phyloP scores from a whole-genome alignment of 2,113 vertebrate genomes.

The Labeo rohita region DNA sequence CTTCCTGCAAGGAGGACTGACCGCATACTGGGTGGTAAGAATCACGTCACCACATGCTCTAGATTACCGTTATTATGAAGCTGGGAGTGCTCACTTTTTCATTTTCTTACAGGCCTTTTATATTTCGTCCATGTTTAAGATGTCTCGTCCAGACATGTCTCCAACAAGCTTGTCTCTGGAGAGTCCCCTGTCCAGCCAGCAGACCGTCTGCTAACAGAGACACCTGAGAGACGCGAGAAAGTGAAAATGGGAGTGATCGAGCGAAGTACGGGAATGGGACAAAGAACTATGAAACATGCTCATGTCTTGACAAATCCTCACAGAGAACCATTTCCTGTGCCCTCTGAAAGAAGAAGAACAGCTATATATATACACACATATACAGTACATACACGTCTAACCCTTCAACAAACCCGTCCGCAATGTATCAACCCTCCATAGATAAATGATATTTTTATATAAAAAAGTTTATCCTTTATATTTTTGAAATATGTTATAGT shows the following conservation, averaged over 20 bases:
- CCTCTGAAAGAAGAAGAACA: background rate
- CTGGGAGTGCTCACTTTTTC: background rate
- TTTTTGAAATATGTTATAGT: conserved; percentile 66
- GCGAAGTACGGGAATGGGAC: conserved; percentile 6
- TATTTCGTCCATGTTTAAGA: conserved; percentile 82
- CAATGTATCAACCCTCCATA: conserved; percentile 32
- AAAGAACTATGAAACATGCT: conserved; percentile 19
- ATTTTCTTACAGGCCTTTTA: conserved; percentile 75
- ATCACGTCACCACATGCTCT: background rate
- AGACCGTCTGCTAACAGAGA: conserved; percentile 79
- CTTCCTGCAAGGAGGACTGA: conserved; percentile 81
- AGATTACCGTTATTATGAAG: background rate
- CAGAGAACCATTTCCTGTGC: background rate
- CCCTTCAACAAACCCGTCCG: conserved; percentile 48
- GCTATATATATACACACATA: background rate
- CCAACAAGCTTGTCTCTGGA: conserved; percentile 70
- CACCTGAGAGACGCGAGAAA: conserved; percentile 17
- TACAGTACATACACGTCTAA: conserved; percentile 2
- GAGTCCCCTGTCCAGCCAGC: conserved; percentile 79
- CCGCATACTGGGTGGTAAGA: conserved; percentile 84
- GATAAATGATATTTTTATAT: conserved; percentile 61
- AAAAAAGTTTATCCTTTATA: conserved; percentile 56
- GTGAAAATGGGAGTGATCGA: conserved; percentile 9
- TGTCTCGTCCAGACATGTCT: conserved; percentile 61
- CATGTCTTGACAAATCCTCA: conserved; percentile 3